Evolutionary conservation across 2,888 invertebrate genomes (phyloP).

Genomic region (Plagodis pulveraria): DNA sequence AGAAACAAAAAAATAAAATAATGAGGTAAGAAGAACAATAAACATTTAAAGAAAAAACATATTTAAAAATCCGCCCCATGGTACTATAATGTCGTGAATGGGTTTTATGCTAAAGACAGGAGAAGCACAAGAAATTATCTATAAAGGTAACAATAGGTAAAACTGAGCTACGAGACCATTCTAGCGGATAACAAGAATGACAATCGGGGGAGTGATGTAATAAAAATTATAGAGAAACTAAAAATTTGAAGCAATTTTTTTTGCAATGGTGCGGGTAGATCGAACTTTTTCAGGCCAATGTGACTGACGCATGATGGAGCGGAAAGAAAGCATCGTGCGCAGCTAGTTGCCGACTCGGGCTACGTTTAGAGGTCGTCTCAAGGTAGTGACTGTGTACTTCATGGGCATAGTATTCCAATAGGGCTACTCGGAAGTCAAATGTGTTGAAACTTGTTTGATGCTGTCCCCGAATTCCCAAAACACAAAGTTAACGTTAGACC

Average conservation of each 20-base stretch:
- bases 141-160: constrained; percentile 27
- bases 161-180: constrained; percentile 31
- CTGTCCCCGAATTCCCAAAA: constrained; percentile 45
- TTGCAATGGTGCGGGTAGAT: constrained; percentile 43
- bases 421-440: constrained; percentile 19
- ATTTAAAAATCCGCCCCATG: constrained; percentile 35
- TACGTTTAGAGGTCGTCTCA: constrained; percentile 5
- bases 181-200: constrained; percentile 25
- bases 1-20: constrained; percentile 68
- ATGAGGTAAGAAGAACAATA: constrained; percentile 48
- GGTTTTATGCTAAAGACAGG: constrained; percentile 22
- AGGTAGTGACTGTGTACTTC: constrained; percentile 21
- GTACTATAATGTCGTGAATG: constrained; percentile 23
- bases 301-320: constrained; percentile 26
- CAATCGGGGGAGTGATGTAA: constrained; percentile 37
- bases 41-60: constrained; percentile 19
- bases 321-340: constrained; percentile 57
- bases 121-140: constrained; percentile 29
- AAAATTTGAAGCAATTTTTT: constrained; percentile 45
- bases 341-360: constrained; percentile 14
- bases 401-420: constrained; percentile 18
- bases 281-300: constrained; percentile 36
- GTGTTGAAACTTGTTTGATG: constrained; percentile 35
- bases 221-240: constrained; percentile 40
- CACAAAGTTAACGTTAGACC: constrained; percentile 55